A percentile compares a stretch with the other conserved stretches of the same genome.
These are phyloP conservation scores for Lates japonicus DNA, from an alignment of 2,797 vertebrate genomes.

Conservation along the genomic window DNA sequence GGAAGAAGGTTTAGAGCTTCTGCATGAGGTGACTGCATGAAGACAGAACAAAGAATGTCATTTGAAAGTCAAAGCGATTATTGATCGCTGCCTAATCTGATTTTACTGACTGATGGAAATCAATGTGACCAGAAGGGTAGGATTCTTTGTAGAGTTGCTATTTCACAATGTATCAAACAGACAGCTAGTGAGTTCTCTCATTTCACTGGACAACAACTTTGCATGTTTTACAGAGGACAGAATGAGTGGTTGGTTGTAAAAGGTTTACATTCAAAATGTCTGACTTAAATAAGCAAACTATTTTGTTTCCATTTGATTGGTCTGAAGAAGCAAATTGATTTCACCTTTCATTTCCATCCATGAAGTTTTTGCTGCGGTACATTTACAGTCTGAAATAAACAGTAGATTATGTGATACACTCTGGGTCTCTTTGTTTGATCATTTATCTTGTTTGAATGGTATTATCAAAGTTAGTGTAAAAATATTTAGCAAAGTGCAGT, in stretches of 20 bases:
- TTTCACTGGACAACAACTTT: slow-evolving; percentile 12
- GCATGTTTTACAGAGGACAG: slow-evolving; percentile 46
- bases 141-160: slow-evolving; percentile 38
- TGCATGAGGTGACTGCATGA: slow-evolving; percentile 48
- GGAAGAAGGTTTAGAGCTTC: neutral
- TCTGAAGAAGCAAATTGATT: neutral
- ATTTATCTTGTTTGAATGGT: neutral
- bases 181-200: slow-evolving; percentile 1
- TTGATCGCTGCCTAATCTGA: slow-evolving; percentile 69
- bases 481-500: neutral
- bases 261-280: neutral
- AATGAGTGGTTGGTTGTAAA: neutral
- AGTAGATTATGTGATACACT: slow-evolving; percentile 30
- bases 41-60: slow-evolving; percentile 56
- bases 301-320: neutral
- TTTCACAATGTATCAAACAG: slow-evolving; percentile 15
- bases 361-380: slow-evolving; percentile 31
- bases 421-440: slow-evolving; percentile 20
- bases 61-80: slow-evolving; percentile 69
- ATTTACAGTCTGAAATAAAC: slow-evolving; percentile 66
- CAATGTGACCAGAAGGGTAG: slow-evolving; percentile 44
- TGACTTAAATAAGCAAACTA: neutral
- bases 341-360: slow-evolving; percentile 4
- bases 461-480: neutral
- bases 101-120: slow-evolving; percentile 65